Base-by-base conservation (phyloP, 2,797 vertebrate species). In the Microctenopoma stevenorrisi region DNA sequence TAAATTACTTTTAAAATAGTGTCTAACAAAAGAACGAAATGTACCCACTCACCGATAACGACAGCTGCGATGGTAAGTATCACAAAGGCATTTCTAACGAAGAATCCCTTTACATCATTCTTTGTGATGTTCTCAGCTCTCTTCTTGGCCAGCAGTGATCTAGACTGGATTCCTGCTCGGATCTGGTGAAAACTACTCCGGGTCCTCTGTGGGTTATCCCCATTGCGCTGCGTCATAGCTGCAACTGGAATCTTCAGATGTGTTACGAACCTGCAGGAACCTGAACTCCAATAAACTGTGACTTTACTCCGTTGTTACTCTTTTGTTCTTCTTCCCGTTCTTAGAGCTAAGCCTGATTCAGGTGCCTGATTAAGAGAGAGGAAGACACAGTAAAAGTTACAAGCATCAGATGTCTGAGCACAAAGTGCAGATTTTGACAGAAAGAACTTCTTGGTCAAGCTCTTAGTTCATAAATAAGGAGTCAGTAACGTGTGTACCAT, bases 61-160 rank as follows among this genome's bases (percentile, higher is more conserved):
- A 99, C 98, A 11, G 96, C 97, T 4, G 90, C 78, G 14, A 99
- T 26, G 0, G 98, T 99, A 72, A 98, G 93, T 65, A 98, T 93
- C 76, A 99, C 97, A 86, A 99, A 98, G 60, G 95, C 95, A 82
- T 99, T 99, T 89, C 91, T 93, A 52, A 91, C 84, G 70, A 97
- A 93, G 90, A 94, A 98, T 82, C 89, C 90, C 85, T 94, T 96
- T 59, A 98, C 89, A 38, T 97, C 95, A 2, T 95, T 88, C 68
- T 92, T 94, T 3, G 90, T 95, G 86, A 99, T 94, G 91, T 87
- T 97, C 77, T 95, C 92, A 55, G 96, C 93, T 84, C 92, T 95
- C 88, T 95, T 96, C 85, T 94, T 96, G 13, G 96, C 96, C 86
- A 90, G 73, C 57, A 94, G 87, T 0, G 96, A 96, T 72, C 94